Conservation (phyloP, 1,140 invertebrate genomes). For the Orchesella cincta region DNA sequence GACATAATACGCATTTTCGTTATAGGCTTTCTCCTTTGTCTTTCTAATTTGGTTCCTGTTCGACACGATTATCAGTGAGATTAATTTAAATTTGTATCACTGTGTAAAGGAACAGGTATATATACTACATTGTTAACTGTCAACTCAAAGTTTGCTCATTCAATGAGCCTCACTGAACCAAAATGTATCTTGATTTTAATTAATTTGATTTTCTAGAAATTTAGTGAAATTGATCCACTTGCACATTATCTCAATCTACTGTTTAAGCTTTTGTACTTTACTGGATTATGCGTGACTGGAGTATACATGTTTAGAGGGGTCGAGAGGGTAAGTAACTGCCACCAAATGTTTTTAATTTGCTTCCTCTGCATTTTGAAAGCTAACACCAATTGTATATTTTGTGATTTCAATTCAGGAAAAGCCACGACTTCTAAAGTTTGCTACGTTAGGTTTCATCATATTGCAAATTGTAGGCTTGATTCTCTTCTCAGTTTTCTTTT, state of each 20-base stretch:
- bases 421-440: slow-evolving; percentile 9
- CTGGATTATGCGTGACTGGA: slow-evolving; percentile 16
- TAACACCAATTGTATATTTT: background rate
- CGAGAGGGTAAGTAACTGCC: slow-evolving; percentile 29
- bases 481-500: background rate
- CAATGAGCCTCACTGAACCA: background rate
- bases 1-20: background rate
- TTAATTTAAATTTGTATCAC: slow-evolving; percentile 31
- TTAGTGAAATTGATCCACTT: slow-evolving; percentile 7
- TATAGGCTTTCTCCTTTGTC: slow-evolving; percentile 25
- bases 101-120: slow-evolving; percentile 28
- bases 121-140: background rate
- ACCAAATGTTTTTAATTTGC: background rate
- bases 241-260: slow-evolving; percentile 32
- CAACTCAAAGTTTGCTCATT: background rate
- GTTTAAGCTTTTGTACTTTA: slow-evolving; percentile 38
- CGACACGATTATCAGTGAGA: slow-evolving; percentile 32
- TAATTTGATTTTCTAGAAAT: background rate
- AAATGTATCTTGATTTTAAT: slow-evolving; percentile 8
- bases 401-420: background rate
- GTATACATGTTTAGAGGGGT: slow-evolving; percentile 39
- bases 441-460: slow-evolving; percentile 6
- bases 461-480: background rate
- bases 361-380: background rate
- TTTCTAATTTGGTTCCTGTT: slow-evolving; percentile 38